Evolutionary conservation across 2,797 vertebrate genomes (phyloP).

Genomic region (Spinibarbus caldwelli): DNA sequence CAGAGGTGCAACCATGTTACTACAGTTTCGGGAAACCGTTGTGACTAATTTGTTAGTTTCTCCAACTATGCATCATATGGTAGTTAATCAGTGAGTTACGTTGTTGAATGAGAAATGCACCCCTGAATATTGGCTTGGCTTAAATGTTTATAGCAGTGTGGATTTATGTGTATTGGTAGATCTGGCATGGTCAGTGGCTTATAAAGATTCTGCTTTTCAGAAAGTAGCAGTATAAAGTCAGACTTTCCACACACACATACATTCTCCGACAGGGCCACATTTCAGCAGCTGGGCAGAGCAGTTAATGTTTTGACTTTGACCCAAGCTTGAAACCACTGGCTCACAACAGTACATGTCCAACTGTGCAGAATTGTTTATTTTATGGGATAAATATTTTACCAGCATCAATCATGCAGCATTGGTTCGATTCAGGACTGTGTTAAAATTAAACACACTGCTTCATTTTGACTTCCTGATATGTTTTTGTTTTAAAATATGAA

Average conservation of each 20-base stretch:
- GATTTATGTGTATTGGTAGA: neutral
- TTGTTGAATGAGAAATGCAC: neutral
- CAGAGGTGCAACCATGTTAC: neutral
- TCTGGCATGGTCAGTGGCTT: neutral
- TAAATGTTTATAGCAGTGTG: neutral
- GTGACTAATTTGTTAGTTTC: neutral
- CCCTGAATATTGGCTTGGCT: neutral
- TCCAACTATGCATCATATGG: neutral
- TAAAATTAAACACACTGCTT: neutral
- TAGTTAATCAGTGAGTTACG: neutral
- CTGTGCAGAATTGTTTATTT: constrained; percentile 34
- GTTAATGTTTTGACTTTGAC: constrained; percentile 62
- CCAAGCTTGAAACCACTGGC: constrained; percentile 67
- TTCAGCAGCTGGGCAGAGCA: constrained; percentile 46
- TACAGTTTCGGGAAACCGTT: neutral
- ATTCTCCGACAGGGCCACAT: constrained; percentile 21
- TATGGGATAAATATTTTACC: constrained; percentile 49
- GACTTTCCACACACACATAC: constrained; percentile 28
- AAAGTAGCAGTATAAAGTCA: constrained; percentile 81
- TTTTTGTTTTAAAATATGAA: constrained; percentile 27
- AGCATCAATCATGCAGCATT: neutral
- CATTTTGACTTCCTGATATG: neutral
- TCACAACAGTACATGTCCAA: constrained; percentile 58
- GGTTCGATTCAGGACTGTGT: neutral
- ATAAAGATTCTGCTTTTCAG: neutral